These are phyloP conservation scores for Oncorhynchus keta DNA, from an alignment of 2,113 vertebrate genomes.

Conservation along the genomic window DNA sequence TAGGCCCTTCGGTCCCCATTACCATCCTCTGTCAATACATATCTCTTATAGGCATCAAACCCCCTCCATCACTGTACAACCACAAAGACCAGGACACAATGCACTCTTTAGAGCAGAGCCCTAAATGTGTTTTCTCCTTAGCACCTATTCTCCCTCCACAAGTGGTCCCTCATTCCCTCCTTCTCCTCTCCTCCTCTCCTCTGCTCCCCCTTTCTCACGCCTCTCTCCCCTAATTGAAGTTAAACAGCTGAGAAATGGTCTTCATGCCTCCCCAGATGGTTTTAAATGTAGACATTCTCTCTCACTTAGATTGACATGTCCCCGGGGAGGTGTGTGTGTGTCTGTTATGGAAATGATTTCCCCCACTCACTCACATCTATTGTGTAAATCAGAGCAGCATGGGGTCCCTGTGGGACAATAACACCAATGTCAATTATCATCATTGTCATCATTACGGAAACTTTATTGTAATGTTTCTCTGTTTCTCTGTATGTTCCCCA, in stretches of 20 bases:
- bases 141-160: conserved; percentile 45
- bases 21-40: conserved; percentile 54
- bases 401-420: conserved; percentile 38
- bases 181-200: background rate
- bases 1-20: conserved; percentile 28
- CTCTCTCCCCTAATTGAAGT: conserved; percentile 67
- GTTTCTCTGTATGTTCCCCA: background rate
- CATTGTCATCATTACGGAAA: conserved; percentile 50
- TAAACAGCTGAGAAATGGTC: conserved; percentile 67
- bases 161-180: conserved; percentile 16
- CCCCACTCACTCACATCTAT: conserved; percentile 61
- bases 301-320: conserved; percentile 70
- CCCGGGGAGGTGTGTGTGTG: conserved; percentile 51
- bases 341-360: conserved; percentile 63
- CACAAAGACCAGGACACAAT: conserved; percentile 53
- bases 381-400: conserved; percentile 60
- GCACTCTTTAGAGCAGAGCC: conserved; percentile 58
- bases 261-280: conserved; percentile 65
- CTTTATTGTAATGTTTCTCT: conserved; percentile 40
- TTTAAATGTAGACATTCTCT: conserved; percentile 73
- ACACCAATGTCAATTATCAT: conserved; percentile 53
- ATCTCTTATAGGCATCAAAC: conserved; percentile 56
- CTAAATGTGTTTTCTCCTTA: conserved; percentile 48
- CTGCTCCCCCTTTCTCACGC: background rate
- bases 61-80: conserved; percentile 51